Evolutionary conservation across 2,113 vertebrate genomes (phyloP).

Genomic region (Mobula birostris): DNA sequence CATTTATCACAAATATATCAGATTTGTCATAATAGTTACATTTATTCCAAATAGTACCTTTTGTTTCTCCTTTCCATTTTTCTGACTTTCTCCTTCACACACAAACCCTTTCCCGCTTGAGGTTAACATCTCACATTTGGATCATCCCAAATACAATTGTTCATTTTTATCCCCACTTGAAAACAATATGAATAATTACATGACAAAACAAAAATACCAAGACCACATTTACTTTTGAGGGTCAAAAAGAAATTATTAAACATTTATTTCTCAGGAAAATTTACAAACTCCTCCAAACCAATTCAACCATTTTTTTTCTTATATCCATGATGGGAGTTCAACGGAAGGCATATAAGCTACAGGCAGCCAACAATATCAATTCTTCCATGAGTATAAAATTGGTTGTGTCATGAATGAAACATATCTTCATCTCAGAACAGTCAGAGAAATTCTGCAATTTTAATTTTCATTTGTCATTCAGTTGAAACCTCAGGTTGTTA

Average conservation of each 20-base stretch:
- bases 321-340: constrained; percentile 19
- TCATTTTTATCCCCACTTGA: neutral
- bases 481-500: neutral
- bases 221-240: neutral
- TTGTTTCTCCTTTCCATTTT: neutral
- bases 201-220: neutral
- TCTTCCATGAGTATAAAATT: constrained; percentile 28
- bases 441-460: constrained; percentile 7
- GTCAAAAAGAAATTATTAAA: neutral
- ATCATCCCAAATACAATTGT: neutral
- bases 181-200: neutral
- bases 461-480: neutral
- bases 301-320: neutral
- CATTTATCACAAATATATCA: neutral
- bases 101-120: neutral
- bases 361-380: neutral
- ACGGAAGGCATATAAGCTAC: constrained; percentile 8
- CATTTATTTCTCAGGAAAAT: neutral
- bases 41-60: neutral
- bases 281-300: neutral
- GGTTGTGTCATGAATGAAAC: neutral
- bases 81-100: neutral
- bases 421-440: neutral
- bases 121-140: neutral
- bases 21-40: neutral